Percentiles rank a stretch among this genome's conserved stretches.
Conservation (phyloP, 2,888 invertebrate genomes). For the Labia minor region DNA sequence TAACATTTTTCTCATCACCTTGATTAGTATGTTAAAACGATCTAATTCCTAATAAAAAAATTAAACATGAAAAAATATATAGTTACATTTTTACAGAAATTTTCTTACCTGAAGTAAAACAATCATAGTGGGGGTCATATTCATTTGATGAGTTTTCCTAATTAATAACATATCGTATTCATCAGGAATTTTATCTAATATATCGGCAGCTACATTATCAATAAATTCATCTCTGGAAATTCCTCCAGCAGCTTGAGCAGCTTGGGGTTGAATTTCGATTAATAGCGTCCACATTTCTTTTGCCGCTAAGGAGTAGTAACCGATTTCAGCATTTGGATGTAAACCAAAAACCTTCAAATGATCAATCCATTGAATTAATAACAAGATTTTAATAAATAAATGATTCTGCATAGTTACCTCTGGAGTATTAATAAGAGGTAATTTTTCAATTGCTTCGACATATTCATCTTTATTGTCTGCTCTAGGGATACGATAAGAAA, state of each 20-base stretch:
- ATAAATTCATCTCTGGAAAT: slow-evolving; percentile 81
- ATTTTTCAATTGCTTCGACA: slow-evolving; percentile 62
- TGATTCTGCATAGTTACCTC: slow-evolving; percentile 44
- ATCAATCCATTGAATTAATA: too few species aligned
- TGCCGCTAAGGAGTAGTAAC: slow-evolving; percentile 80
- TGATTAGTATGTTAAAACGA: slow-evolving; percentile 69
- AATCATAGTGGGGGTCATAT: slow-evolving; percentile 71
- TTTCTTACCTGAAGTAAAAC: slow-evolving; percentile 67
- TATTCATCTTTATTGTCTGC: slow-evolving; percentile 57
- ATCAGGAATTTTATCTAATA: slow-evolving; percentile 61
- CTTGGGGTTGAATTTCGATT: slow-evolving; percentile 81
- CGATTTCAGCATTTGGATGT: slow-evolving; percentile 91
- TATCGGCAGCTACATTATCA: slow-evolving; percentile 64
- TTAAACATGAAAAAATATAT: slow-evolving; percentile 33
- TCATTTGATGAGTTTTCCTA: slow-evolving; percentile 65
- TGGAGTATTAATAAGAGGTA: slow-evolving; percentile 76
- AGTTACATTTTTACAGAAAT: not conserved
- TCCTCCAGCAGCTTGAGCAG: slow-evolving; percentile 59
- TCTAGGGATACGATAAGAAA: slow-evolving; percentile 69
- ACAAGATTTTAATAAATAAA: too few species aligned
- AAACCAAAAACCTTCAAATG: slow-evolving; percentile 60
- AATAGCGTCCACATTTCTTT: slow-evolving; percentile 77
- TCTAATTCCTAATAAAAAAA: slow-evolving; percentile 49
- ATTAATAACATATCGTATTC: slow-evolving; percentile 72
- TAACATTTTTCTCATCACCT: slow-evolving; percentile 57